Evolutionary conservation across 2,113 vertebrate genomes (phyloP).

Genomic region (Vulpes lagopus): DNA sequence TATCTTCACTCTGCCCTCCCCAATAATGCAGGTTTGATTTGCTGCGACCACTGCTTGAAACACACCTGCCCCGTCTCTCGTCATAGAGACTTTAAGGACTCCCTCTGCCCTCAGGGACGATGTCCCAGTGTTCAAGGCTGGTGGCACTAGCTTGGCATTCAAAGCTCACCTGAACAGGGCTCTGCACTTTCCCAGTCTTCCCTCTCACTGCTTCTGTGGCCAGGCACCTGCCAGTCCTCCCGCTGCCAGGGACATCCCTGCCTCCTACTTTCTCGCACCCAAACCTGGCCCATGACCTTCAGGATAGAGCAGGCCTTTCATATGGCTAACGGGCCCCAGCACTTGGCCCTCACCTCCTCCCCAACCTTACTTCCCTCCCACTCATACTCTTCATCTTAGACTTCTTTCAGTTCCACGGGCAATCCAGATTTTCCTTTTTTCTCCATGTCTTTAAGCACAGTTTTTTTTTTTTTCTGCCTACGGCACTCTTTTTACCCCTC

Average conservation of each 20-base stretch:
- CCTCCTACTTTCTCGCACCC: neutral
- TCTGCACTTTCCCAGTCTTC: neutral
- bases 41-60: neutral
- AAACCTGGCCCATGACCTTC: neutral
- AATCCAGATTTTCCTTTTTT: neutral
- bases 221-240: neutral
- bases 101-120: neutral
- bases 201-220: neutral
- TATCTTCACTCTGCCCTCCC: neutral
- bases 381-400: neutral
- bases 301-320: neutral
- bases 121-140: neutral
- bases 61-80: neutral
- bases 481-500: neutral
- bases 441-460: neutral
- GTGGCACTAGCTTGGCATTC: neutral
- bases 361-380: neutral
- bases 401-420: neutral
- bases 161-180: neutral
- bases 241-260: too few relatives aligned
- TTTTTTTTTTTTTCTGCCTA: neutral
- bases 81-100: neutral
- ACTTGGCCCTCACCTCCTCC: neutral
- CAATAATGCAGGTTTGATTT: neutral
- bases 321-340: fast-evolving